Evolutionary conservation across 2,888 invertebrate species (phyloP), one percentile per base, ranked within the genome.

Genomic region (Drosophila putrida): DNA sequence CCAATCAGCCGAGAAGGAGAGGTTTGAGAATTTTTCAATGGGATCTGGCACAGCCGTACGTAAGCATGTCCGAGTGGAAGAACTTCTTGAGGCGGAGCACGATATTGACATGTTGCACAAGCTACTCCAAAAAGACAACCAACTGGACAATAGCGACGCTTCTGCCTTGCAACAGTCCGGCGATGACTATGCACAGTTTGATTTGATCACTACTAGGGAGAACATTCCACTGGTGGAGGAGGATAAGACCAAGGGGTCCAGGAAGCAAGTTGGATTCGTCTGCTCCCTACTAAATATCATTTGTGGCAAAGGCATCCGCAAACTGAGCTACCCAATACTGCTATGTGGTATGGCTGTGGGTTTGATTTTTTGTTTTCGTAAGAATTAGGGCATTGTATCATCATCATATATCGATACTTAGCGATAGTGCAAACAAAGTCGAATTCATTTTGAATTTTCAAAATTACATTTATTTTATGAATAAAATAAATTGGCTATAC

Each of bases 291-390:
- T 75, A 36, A 15, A 66, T 6, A 47, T 67, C 5, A 13, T 82
- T 15, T 46, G 59, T 43, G 53, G 64, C 20, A 64, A 64, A n/a
- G 31, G 58, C 38, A 31, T 82, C 10, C 61, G 73, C 9, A 59
- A 65, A 36, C 38, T 82, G 25, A 66, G 70, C 60, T 70, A 63
- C 62, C 82, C 82, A 15, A 28, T 82, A 55, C 60, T 82, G 44
- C 57, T 82, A 15, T 85, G 83, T 57, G 80, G 83, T 68, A 28
- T 88, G 53, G 77, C 82, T 47, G 50, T 67, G 58, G 71, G 86
- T 57, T 65, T 88, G 68, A 61, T 86, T 35, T 88, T 73, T 31
- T 65, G 71, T 31, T 55, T 80, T 63, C 87, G 83, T 43, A 85
- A 82, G 70, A 55, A 49, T 35, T 88, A 82, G 78, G 67, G 20